Conservation (phyloP, 2,888 invertebrate species). For the Ophion obscuratus region DNA sequence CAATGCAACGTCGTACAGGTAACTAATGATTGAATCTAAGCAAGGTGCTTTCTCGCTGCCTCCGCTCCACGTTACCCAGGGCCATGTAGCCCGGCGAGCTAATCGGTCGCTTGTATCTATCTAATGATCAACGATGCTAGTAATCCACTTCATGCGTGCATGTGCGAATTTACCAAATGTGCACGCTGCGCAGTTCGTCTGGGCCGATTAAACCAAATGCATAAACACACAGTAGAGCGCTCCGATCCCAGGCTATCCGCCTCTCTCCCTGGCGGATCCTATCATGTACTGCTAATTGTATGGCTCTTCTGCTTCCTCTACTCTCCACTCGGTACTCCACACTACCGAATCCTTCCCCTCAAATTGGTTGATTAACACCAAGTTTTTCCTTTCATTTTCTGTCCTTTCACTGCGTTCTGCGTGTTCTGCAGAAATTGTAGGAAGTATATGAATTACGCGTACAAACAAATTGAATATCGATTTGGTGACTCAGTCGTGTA, state of each 20-base stretch:
- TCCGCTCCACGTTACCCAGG: slow-evolving; percentile 28
- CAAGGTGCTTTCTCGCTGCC: slow-evolving; percentile 36
- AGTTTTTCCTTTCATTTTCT: slow-evolving; percentile 25
- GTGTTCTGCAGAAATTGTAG: slow-evolving; percentile 1
- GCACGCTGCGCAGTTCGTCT: slow-evolving; percentile 26
- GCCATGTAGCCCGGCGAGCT: slow-evolving; percentile 67
- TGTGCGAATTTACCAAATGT: slow-evolving; percentile 70
- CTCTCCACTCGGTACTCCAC: slow-evolving; percentile 49
- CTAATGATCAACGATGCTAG: slow-evolving; percentile 76
- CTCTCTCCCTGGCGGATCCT: slow-evolving; percentile 34
- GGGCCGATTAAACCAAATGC: slow-evolving; percentile 67
- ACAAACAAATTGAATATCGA: slow-evolving; percentile 44
- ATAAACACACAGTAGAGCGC: slow-evolving; percentile 62
- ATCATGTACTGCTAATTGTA: slow-evolving; percentile 53
- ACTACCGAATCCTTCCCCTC: slow-evolving; percentile 45
- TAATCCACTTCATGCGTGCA: slow-evolving; percentile 73
- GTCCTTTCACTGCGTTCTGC: neutral
- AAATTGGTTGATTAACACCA: slow-evolving; percentile 52
- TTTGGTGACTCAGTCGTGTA: slow-evolving; percentile 38
- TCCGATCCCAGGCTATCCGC: slow-evolving; percentile 18
- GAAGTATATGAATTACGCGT: slow-evolving; percentile 7
- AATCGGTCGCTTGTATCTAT: slow-evolving; percentile 77
- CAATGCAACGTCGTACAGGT: slow-evolving; percentile 78
- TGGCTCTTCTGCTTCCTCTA: slow-evolving; percentile 51
- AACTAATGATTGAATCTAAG: slow-evolving; percentile 75